These are phyloP conservation scores for Spodoptera frugiperda DNA, from an alignment of 1,140 invertebrate genomes.

Conservation along the genomic window DNA sequence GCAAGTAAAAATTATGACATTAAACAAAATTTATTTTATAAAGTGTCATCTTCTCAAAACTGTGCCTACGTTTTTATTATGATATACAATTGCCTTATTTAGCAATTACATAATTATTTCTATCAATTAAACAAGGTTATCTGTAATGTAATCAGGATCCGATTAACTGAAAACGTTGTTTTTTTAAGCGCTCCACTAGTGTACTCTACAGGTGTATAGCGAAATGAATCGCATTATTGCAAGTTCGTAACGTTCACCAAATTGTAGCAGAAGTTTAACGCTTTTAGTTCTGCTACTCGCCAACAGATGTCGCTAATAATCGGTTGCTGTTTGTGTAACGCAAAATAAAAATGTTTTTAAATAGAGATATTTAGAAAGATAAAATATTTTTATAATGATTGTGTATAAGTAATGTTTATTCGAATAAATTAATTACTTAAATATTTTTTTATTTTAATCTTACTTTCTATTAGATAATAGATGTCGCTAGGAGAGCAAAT, in stretches of 20 bases:
- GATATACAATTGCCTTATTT: no score
- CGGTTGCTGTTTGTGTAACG: no score
- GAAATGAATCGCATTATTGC: neutral
- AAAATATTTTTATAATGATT: neutral
- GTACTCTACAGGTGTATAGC: slow-evolving; percentile 3
- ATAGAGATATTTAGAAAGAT: neutral
- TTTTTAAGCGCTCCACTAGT: neutral
- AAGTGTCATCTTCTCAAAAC: no score
- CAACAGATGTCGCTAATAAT: slow-evolving; percentile 1
- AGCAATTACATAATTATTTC: no score
- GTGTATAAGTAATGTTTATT: no score
- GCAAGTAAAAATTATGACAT: no score
- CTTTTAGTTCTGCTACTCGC: slow-evolving; percentile 3
- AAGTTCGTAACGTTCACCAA: neutral
- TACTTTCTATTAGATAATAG: neutral
- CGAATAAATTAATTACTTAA: no score
- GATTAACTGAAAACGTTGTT: no score
- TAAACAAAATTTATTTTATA: no score
- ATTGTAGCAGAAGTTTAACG: neutral
- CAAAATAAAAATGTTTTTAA: neutral
- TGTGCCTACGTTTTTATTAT: no score
- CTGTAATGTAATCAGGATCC: no score
- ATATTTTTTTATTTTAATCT: neutral
- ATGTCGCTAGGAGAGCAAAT: neutral
- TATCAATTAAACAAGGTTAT: no score